Percentiles rank a stretch among this genome's conserved stretches.
These are phyloP conservation scores for Synanthedon formicaeformis DNA, from an alignment of 2,888 invertebrate genomes.

Conservation along the genomic window DNA sequence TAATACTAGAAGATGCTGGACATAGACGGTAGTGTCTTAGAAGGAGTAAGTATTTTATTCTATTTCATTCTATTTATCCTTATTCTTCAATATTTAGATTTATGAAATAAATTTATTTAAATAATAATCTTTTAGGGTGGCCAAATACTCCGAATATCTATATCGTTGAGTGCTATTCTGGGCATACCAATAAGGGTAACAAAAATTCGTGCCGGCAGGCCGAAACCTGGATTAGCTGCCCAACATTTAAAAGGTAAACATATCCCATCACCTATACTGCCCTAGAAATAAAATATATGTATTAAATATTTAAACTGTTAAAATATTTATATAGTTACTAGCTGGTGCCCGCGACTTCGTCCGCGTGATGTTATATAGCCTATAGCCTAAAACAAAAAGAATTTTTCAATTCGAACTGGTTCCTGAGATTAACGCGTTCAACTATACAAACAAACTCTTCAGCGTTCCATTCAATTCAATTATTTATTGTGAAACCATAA, in stretches of 20 bases:
- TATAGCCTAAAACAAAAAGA: too few species aligned
- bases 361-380: too few species aligned
- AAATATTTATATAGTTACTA: too few species aligned
- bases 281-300: not conserved
- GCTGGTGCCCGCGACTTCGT: too few species aligned
- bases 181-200: slow-evolving; percentile 77
- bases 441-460: too few species aligned
- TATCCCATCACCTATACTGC: not conserved
- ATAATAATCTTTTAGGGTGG: slow-evolving; percentile 78
- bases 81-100: not conserved
- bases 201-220: slow-evolving; percentile 85
- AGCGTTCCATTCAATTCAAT: too few species aligned
- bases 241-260: slow-evolving; percentile 75
- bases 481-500: too few species aligned
- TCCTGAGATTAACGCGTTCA: too few species aligned
- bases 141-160: slow-evolving; percentile 86
- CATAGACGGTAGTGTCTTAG: slow-evolving; percentile 83
- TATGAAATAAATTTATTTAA: not conserved
- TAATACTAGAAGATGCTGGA: slow-evolving; percentile 48
- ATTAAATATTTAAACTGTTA: not conserved
- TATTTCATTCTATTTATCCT: slow-evolving; percentile 5
- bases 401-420: too few species aligned
- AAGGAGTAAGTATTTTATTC: slow-evolving; percentile 75
- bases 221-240: slow-evolving; percentile 84
- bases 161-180: slow-evolving; percentile 82